Evolutionary conservation across 2,797 vertebrate species (phyloP), one percentile per base, ranked within the genome.

Genomic region (Anguilla megastoma): DNA sequence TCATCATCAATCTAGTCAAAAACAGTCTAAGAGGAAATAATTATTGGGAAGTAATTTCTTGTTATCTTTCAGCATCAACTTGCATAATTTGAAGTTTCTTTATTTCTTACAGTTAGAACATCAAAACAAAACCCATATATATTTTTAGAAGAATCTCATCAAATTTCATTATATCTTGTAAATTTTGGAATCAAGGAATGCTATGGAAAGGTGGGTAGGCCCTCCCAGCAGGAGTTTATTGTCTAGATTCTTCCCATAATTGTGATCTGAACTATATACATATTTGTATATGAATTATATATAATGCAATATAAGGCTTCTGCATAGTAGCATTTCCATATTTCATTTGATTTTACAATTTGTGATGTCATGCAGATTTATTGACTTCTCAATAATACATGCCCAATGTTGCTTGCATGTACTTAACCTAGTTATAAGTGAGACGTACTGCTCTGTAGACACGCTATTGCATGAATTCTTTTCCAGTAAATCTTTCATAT

Each of bases 381-480:
- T 5, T 82, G 9, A 50, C 74, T 79, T 45, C 45, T 82, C 45
- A 82, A 82, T 82, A 82, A 82, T 82, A 45, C 45, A 82, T 82
- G 41, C 33, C 36, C 74, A 41, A 12, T 41, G 36, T 45, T 45
- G 33, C 79, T 82, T 7, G 21, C 79, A 50, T 82, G 79, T 82
- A 50, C 24, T 82, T 82, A 82, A 50, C 79, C 79, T 50, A 82
- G 18, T 82, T 82, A 82, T 48, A 48, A 82, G 79, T 50, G 45
- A 24, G 79, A 45, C 50, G 50, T 50, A 82, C 79, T 33, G 3
- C 79, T 24, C 36, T 82, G 12, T 2, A 18, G 12, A 58, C 7
- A 18, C 56, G 18, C 56, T 14, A 4, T 18, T 58, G 56, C 2
- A 18, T 58, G 56, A 58, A 14, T 58, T 58, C 18, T 58, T 58